A percentile compares a stretch with the other conserved stretches of the same genome.
These are phyloP conservation scores for Rhopalosiphum nymphaeae DNA, from an alignment of 2,888 invertebrate genomes.

Conservation along the genomic window DNA sequence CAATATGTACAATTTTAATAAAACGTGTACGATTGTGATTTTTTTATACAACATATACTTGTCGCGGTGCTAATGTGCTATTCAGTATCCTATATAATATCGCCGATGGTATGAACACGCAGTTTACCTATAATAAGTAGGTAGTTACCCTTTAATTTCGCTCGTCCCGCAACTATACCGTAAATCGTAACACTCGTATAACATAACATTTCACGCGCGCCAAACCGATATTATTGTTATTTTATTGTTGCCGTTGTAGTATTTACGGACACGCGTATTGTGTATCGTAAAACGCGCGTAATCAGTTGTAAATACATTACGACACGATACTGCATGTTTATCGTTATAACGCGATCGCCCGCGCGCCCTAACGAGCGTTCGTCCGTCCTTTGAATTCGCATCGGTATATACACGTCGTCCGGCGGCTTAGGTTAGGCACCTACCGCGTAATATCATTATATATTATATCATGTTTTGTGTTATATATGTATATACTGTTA, in stretches of 20 bases:
- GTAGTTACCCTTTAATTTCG: neutral
- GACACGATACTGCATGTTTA: neutral
- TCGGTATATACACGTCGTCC: neutral
- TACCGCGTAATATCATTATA: neutral
- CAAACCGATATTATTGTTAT: neutral
- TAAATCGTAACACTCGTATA: neutral
- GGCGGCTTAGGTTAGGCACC: neutral
- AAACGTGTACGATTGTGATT: neutral
- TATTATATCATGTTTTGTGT: neutral
- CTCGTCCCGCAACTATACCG: neutral
- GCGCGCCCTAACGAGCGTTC: neutral
- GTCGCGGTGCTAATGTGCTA: too few species aligned
- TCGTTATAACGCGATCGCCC: constrained; percentile 11
- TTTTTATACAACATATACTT: neutral
- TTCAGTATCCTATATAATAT: too few species aligned
- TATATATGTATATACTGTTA: neutral
- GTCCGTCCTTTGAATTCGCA: neutral
- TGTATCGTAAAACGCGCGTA: neutral
- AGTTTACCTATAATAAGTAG: too few species aligned
- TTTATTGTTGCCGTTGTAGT: neutral
- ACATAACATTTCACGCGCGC: neutral
- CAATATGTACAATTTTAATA: neutral
- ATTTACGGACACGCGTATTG: neutral
- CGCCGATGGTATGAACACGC: too few species aligned
- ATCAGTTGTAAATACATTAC: neutral